Conservation (phyloP, 2,113 vertebrate species). For the Gracilinanus agilis region DNA sequence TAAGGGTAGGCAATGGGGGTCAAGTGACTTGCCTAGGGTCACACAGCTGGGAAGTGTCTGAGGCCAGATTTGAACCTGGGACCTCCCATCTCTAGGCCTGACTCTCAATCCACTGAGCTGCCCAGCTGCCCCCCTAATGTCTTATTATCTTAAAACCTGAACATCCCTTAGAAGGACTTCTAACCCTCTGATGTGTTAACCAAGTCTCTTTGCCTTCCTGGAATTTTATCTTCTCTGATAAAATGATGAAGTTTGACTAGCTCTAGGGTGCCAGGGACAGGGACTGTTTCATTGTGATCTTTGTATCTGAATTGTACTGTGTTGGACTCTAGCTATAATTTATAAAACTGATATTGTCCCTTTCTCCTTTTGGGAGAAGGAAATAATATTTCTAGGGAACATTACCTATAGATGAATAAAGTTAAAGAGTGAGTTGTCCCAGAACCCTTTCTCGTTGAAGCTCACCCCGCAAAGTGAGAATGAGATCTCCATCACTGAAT, state of each 20-base stretch:
- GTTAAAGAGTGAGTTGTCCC: neutral
- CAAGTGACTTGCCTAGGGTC: too few relatives aligned
- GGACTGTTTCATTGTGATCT: too few relatives aligned
- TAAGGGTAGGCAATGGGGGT: too few relatives aligned
- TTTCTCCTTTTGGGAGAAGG: too few relatives aligned
- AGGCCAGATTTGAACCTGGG: too few relatives aligned
- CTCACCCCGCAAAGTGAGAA: neutral
- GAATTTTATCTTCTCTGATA: neutral
- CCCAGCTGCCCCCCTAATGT: too few relatives aligned
- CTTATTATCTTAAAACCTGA: neutral
- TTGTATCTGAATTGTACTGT: too few relatives aligned
- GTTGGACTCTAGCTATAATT: too few relatives aligned
- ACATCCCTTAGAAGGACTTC: neutral
- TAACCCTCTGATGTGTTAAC: neutral
- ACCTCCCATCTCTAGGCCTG: too few relatives aligned
- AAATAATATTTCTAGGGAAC: neutral
- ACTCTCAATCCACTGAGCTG: too few relatives aligned
- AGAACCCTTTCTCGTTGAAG: neutral
- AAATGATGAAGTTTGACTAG: neutral
- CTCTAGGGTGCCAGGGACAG: neutral
- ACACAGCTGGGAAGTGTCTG: too few relatives aligned
- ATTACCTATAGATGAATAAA: neutral
- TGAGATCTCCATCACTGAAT: neutral
- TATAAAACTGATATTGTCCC: too few relatives aligned
- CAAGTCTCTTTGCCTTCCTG: neutral